phyloP scores from a whole-genome alignment of 1,140 invertebrate species.

The Solenopsis invicta region DNA sequence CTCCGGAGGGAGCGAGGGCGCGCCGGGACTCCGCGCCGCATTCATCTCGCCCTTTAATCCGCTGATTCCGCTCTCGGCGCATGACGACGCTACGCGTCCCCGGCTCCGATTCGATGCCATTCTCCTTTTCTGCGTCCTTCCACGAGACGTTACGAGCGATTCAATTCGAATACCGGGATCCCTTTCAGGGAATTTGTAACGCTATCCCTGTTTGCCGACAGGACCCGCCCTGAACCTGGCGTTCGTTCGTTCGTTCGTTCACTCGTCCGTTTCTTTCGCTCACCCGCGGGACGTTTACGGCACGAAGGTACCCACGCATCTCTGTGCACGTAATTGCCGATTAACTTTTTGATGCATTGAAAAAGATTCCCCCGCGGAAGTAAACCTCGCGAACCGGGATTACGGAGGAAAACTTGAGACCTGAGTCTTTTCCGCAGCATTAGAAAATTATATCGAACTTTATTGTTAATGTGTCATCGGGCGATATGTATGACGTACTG shows the following conservation, averaged over 20 bases:
- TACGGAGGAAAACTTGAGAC: not conserved
- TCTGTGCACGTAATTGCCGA: slow-evolving; percentile 57
- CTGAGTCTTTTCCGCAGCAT: not conserved
- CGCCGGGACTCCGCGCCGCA: slow-evolving; percentile 32
- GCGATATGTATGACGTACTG: not conserved
- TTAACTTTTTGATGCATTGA: slow-evolving; percentile 39
- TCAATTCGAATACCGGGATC: slow-evolving; percentile 65
- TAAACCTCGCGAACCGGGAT: not conserved
- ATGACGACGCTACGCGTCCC: slow-evolving; percentile 45
- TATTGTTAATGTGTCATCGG: not conserved
- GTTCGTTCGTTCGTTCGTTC: not conserved
- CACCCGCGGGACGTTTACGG: slow-evolving; percentile 18
- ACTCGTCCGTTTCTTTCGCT: slow-evolving; percentile 6
- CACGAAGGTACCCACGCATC: slow-evolving; percentile 1
- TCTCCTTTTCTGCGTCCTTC: slow-evolving; percentile 28
- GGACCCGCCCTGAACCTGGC: slow-evolving; percentile 42
- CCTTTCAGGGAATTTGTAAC: slow-evolving; percentile 72
- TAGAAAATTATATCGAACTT: not conserved
- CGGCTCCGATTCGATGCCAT: slow-evolving; percentile 54
- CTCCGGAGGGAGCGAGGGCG: slow-evolving; percentile 21
- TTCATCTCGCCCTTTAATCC: slow-evolving; percentile 69
- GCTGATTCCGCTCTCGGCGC: slow-evolving; percentile 68
- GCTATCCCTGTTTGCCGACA: slow-evolving; percentile 74
- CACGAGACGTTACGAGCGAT: slow-evolving; percentile 49
- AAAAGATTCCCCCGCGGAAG: not conserved